A percentile compares a stretch with the other conserved stretches of the same genome.
phyloP scores from a whole-genome alignment of 2,888 invertebrate genomes.

The Drosophila siamana region DNA sequence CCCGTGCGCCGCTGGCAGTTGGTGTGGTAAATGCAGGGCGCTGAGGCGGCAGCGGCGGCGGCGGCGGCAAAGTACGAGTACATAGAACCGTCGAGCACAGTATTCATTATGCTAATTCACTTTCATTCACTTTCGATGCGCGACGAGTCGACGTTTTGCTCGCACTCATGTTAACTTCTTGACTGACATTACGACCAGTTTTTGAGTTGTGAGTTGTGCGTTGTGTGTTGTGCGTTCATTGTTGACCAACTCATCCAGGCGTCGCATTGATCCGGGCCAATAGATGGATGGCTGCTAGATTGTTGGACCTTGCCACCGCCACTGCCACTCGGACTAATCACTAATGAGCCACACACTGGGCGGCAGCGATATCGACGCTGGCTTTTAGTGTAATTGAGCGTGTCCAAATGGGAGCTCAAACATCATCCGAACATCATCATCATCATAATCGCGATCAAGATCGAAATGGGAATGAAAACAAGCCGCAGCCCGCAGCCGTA shows the following conservation, averaged over 20 bases:
- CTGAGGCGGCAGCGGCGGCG: not conserved
- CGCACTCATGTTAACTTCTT: constrained; percentile 8
- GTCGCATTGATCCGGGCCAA: not conserved
- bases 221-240: not conserved
- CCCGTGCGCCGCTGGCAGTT: constrained; percentile 47
- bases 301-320: not conserved
- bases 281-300: not conserved
- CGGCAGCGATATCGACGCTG: constrained; percentile 25
- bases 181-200: not conserved
- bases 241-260: not conserved
- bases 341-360: constrained; percentile 38
- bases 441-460: constrained; percentile 38
- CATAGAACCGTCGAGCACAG: constrained; percentile 9
- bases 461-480: constrained; percentile 32
- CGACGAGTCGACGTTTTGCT: constrained; percentile 7
- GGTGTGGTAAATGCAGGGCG: constrained; percentile 46
- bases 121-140: constrained; percentile 43
- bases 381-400: constrained; percentile 77
- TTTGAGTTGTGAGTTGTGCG: too few species aligned
- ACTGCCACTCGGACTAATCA: constrained; percentile 15
- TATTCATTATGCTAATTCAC: constrained; percentile 76
- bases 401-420: constrained; percentile 32
- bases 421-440: constrained; percentile 23
- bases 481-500: not conserved
- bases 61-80: constrained; percentile 6